Evolutionary conservation across 2,888 invertebrate species (phyloP).

Genomic region (Oasisia sp.): DNA sequence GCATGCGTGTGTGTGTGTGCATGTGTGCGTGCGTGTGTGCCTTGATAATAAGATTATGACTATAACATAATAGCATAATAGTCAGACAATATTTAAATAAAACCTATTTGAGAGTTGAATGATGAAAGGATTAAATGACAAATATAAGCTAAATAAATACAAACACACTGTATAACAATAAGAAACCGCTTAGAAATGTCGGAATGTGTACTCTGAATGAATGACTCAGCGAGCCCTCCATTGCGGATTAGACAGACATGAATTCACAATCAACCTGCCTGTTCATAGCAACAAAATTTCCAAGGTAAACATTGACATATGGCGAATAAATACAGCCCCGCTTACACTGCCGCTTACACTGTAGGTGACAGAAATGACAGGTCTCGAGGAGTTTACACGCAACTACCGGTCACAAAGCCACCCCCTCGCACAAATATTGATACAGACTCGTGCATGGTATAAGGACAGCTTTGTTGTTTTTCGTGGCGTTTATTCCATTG

Average conservation of each 20-base stretch:
- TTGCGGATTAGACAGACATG: background rate
- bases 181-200: background rate
- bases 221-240: background rate
- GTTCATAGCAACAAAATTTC: background rate
- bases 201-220: background rate
- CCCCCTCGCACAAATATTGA: background rate
- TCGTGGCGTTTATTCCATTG: background rate
- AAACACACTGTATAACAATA: background rate
- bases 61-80: background rate
- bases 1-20: too few relatives aligned
- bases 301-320: constrained; percentile 7
- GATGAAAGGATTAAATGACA: background rate
- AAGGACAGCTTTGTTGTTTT: constrained; percentile 3
- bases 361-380: background rate
- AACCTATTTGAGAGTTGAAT: background rate
- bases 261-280: background rate
- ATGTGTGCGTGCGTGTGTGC: background rate
- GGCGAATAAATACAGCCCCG: background rate
- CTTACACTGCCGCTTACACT: background rate
- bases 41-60: background rate
- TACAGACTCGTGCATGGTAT: background rate
- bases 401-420: background rate
- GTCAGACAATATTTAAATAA: background rate
- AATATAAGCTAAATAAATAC: background rate
- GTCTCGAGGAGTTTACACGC: background rate